Base-by-base conservation (phyloP, 2,888 invertebrate genomes). In the Ellobium chinense region DNA sequence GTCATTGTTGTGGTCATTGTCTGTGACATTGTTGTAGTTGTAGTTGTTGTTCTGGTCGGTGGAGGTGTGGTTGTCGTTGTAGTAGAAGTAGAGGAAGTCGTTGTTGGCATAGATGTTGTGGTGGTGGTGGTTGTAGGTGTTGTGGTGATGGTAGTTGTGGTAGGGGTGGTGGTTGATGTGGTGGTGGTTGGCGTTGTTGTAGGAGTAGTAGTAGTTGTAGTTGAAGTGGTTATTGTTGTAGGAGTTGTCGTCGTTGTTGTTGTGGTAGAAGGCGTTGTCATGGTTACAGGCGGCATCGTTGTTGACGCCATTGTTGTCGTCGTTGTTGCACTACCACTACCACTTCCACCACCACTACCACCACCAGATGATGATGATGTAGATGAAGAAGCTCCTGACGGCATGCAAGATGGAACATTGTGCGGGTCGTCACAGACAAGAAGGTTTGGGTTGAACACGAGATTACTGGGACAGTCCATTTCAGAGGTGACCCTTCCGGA, bases 211-310 rank as follows among this genome's bases (percentile, higher is more conserved):
- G 70, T 70, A 54, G 46, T 70, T 34, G 56, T 29, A 54, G 24
- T 54, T 2, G 70, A 34, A 14, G 24, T 29, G 7, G 68, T 68
- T 31, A 34, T 31, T 31, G 31, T 65, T 31, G 65, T 65, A 36
- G 31, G 27, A 21, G 68, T 37, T 9, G 39, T 37, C n/a, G 39
- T 18, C 29, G 39, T 68, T 7, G 39, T n/a, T 18, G 68, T 68
- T 27, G n/a, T 37, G 24, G 56, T 68, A 60, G 27, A 65, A 39
- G 66, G 39, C n/a, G 76, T 66, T 12, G 46, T 65, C 29, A 54
- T 76, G 24, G 66, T 76, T 65, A 31, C 46, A 37, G 66, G 27
- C 63, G 62, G 68, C 36, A 39, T 75, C 31, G 72, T 69, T 56
- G 63, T 58, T 12, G 68, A 37, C 21, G 63, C 31, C 34, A 27